Percentiles rank a stretch among this genome's conserved stretches.
These are phyloP conservation scores for Caenorhabditis doughertyi DNA, from an alignment of 2,888 invertebrate genomes.

Conservation along the genomic window DNA sequence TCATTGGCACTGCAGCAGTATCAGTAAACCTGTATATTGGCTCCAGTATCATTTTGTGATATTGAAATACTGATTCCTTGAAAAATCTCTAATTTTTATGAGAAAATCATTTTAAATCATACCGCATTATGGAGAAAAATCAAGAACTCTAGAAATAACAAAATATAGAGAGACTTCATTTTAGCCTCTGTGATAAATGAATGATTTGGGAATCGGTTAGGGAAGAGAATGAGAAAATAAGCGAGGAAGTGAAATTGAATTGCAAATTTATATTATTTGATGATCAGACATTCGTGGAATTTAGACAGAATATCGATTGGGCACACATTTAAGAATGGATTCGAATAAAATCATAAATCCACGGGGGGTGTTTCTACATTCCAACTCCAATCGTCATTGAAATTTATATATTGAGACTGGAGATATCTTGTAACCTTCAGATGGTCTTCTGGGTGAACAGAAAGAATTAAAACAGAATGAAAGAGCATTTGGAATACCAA, in stretches of 20 bases:
- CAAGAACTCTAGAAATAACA: not conserved
- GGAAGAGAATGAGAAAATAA: not conserved
- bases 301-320: too few species aligned
- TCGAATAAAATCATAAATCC: too few species aligned
- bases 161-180: not conserved
- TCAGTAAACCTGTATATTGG: conserved; percentile 40
- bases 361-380: too few species aligned
- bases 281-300: too few species aligned
- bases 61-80: conserved; percentile 28
- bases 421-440: too few species aligned
- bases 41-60: conserved; percentile 26
- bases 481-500: too few species aligned
- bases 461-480: too few species aligned
- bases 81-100: not conserved
- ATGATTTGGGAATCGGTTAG: not conserved
- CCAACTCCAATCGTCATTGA: too few species aligned
- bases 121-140: not conserved
- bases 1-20: conserved; percentile 19
- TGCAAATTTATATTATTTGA: too few species aligned
- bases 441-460: too few species aligned
- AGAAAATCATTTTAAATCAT: not conserved
- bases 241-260: not conserved
- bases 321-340: too few species aligned
- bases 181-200: not conserved
- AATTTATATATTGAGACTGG: too few species aligned